Conservation (phyloP, 2,888 invertebrate genomes). For the Mimumesa dahlbomi region DNA sequence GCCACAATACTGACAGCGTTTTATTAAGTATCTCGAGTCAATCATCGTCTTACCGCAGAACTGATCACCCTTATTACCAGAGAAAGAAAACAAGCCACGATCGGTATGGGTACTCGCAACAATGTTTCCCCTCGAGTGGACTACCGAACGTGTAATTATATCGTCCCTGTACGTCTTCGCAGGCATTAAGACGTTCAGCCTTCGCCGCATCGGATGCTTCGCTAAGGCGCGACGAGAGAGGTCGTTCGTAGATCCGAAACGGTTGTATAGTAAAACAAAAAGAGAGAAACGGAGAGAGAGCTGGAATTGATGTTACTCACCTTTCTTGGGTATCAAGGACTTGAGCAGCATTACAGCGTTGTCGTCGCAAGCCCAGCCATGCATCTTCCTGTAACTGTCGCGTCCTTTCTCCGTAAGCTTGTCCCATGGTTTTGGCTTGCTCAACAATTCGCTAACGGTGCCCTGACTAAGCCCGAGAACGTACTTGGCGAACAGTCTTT, state of each 20-base stretch:
- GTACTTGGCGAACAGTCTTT: constrained; percentile 98
- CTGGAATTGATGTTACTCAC: constrained; percentile 83
- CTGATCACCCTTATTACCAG: constrained; percentile 5
- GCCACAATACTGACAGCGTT: neutral
- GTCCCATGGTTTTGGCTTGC: constrained; percentile 99
- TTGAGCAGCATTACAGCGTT: constrained; percentile 98
- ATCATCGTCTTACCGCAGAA: constrained; percentile 3
- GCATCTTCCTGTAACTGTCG: constrained; percentile 99
- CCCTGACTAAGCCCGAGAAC: constrained; percentile 98
- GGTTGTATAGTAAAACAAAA: constrained; percentile 7
- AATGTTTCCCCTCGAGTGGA: neutral
- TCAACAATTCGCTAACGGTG: constrained; percentile 98
- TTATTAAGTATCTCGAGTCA: neutral
- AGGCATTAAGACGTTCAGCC: constrained; percentile 25
- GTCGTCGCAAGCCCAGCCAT: constrained; percentile 99
- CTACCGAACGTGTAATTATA: constrained; percentile 27
- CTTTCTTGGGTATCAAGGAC: constrained; percentile 98
- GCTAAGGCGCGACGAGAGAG: constrained; percentile 36
- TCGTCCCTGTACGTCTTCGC: constrained; percentile 24
- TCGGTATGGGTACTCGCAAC: neutral
- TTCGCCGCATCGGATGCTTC: constrained; percentile 42
- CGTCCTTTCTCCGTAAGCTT: constrained; percentile 99
- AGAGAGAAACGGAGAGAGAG: constrained; percentile 45
- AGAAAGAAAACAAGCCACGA: neutral
- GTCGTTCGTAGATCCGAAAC: constrained; percentile 20